These are phyloP conservation scores for Brachionus paranguensis DNA, from an alignment of 1,140 invertebrate genomes.

Conservation along the genomic window DNA sequence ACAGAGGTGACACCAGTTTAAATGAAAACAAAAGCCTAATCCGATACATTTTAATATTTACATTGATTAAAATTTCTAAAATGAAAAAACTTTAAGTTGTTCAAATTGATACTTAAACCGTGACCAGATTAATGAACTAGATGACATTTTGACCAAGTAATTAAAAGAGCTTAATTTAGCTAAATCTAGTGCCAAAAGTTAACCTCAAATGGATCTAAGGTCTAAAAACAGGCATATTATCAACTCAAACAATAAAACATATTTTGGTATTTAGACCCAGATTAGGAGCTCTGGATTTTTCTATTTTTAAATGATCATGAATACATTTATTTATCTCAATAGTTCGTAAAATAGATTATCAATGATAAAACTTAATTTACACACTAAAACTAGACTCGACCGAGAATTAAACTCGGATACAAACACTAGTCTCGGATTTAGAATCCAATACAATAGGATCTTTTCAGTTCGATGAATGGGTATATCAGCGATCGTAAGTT, in stretches of 20 bases:
- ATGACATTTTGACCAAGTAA: not conserved
- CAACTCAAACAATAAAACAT: not conserved
- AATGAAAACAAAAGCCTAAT: not conserved
- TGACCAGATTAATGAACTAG: not conserved
- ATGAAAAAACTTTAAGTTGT: not conserved
- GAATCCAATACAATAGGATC: not conserved
- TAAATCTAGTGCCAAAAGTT: not conserved
- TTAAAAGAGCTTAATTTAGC: not conserved
- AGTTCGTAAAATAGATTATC: slow-evolving; percentile 2
- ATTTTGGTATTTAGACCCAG: slow-evolving; percentile 7
- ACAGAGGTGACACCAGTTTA: not conserved
- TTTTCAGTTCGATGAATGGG: not conserved
- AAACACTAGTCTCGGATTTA: not conserved
- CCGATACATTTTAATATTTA: not conserved
- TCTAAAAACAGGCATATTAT: not conserved
- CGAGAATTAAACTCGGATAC: not conserved
- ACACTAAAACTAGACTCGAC: not conserved
- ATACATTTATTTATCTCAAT: slow-evolving; percentile 8
- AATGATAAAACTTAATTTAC: slow-evolving; percentile 10
- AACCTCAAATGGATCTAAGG: not conserved
- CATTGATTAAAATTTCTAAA: not conserved
- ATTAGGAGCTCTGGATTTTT: slow-evolving; percentile 18
- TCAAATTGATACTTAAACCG: not conserved
- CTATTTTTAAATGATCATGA: not conserved
- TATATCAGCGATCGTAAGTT: not conserved